Conservation (phyloP, 1,140 invertebrate species). For the Trichogramma pretiosum region DNA sequence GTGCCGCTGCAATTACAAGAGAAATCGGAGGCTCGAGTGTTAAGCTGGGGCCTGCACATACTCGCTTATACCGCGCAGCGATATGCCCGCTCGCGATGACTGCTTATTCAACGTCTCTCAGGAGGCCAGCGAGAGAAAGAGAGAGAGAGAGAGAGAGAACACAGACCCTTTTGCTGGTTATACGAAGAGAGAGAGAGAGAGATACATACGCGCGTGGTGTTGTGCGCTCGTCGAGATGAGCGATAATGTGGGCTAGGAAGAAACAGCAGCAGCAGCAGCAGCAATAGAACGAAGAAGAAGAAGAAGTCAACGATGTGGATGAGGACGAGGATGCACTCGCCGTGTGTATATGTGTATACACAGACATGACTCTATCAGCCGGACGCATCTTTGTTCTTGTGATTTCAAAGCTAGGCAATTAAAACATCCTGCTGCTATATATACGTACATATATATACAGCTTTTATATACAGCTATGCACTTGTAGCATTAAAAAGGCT, state of each 20-base stretch:
- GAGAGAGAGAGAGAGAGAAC: conserved; percentile 3
- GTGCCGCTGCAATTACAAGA: conserved; percentile 35
- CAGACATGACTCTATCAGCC: conserved; percentile 13
- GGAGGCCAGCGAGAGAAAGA: background rate
- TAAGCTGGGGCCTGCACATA: too few relatives aligned
- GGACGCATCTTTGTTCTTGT: conserved; percentile 14
- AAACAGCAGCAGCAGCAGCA: too few relatives aligned
- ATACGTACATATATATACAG: too few relatives aligned
- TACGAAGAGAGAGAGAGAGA: conserved; percentile 9
- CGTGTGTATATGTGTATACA: too few relatives aligned
- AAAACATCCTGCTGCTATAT: conserved; percentile 34
- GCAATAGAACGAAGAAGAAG: too few relatives aligned
- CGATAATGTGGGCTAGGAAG: too few relatives aligned
- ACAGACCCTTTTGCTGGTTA: too few relatives aligned
- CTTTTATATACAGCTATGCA: too few relatives aligned
- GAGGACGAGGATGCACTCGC: conserved; percentile 3
- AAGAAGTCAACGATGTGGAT: conserved; percentile 7
- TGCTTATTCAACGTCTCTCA: conserved; percentile 5
- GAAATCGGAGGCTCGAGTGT: background rate
- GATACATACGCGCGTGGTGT: background rate
- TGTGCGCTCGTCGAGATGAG: too few relatives aligned
- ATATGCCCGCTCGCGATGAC: conserved; percentile 8
- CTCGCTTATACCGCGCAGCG: too few relatives aligned
- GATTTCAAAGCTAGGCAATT: conserved; percentile 28
- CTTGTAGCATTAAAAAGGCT: too few relatives aligned